Base-by-base conservation (phyloP, 2,797 vertebrate species). In the Cryptoblepharus egeriae region DNA sequence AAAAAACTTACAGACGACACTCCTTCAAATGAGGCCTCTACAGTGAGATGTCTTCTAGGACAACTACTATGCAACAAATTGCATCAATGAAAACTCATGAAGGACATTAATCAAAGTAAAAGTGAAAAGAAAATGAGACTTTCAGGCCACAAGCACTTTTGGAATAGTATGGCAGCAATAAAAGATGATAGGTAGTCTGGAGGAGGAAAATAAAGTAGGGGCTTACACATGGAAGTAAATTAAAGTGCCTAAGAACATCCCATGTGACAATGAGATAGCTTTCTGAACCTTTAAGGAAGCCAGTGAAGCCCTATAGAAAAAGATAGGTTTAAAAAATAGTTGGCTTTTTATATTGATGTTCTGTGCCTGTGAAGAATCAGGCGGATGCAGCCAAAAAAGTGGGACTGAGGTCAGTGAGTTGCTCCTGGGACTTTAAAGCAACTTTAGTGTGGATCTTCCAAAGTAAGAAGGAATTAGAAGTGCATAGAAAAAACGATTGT, bases 91-190 rank as follows among this genome's bases (percentile, higher is more conserved):
- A 84, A 91, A 86, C 68, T 91, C 87, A 92, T 28, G 80, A 92
- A 92, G 78, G 90, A 67, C 87, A 89, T 93, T 92, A 80, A 90
- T 94, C 90, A 92, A 87, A 37, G 45, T 67, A 84, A 84, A 93
- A 93, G 72, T 72, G 76, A 91, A 92, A 93, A 86, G 87, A 88
- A 92, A 91, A 93, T 75, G 32, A 93, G 88, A 86, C 85, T 88
- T 92, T 89, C 39, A 20, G 90, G 88, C 84, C 83, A 91, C 64
- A 85, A 77, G 80, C 86, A 84, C 85, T 84, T 87, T 89, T 93
- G 86, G 86, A 92, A 89, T 18, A 30, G 18, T 82, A 83, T 85
- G 77, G 75, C 85, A 77, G 87, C 74, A 88, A 85, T 87, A 83
- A 88, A 79, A 32, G 11, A 11, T 83, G 88, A 91, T 85, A 82